phyloP scores from a whole-genome alignment of 2,888 invertebrate species.

The Lampropteryx suffumata region DNA sequence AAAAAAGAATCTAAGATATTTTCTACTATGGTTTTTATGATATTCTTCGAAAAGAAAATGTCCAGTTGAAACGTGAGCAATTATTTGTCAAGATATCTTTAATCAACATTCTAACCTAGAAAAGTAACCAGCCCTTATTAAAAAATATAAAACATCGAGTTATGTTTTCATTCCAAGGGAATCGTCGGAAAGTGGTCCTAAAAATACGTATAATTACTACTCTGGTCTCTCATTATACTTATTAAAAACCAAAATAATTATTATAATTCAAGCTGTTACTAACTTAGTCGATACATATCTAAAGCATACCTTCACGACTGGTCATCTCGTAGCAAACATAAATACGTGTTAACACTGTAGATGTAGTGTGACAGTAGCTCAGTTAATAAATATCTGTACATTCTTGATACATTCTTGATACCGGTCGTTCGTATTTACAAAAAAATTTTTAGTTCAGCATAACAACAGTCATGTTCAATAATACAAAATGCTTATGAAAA shows the following conservation, averaged over 20 bases:
- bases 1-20: conserved; percentile 8
- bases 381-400: no score
- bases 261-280: neutral
- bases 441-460: no score
- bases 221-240: no score
- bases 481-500: no score
- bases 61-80: conserved; percentile 12
- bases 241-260: no score
- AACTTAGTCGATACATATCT: conserved; percentile 3
- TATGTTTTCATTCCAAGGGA: no score
- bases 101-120: neutral
- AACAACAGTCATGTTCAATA: no score
- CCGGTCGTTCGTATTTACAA: no score
- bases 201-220: no score
- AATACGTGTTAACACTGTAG: conserved; percentile 11
- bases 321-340: conserved; percentile 8
- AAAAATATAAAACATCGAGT: neutral
- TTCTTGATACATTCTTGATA: no score
- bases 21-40: conserved; percentile 1
- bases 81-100: conserved; percentile 10
- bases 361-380: neutral
- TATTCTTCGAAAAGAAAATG: conserved; percentile 15
- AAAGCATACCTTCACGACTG: conserved; percentile 12
- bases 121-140: neutral
- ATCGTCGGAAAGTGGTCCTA: no score